A percentile compares a stretch with the other conserved stretches of the same genome.
phyloP scores from a whole-genome alignment of 1,140 invertebrate species.

The Drosophila teissieri region DNA sequence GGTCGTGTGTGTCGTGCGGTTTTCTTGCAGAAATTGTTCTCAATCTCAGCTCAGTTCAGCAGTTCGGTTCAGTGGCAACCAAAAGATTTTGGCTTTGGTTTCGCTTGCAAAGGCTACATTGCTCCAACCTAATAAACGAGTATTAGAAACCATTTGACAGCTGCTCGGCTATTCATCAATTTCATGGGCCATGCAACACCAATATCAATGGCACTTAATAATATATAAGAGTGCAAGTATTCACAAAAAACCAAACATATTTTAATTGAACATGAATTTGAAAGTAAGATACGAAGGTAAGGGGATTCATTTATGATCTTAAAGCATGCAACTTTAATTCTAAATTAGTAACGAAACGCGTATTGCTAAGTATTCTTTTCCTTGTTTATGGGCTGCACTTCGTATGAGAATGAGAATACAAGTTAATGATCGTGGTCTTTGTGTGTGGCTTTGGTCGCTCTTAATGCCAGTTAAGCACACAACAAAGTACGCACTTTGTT shows the following conservation, averaged over 20 bases:
- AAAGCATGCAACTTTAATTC: neutral
- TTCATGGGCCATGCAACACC: neutral
- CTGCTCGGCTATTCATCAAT: neutral
- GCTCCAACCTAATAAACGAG: neutral
- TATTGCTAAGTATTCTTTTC: slow-evolving; percentile 7
- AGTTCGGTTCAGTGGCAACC: slow-evolving; percentile 12
- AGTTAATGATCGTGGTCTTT: slow-evolving; percentile 48
- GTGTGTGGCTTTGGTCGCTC: slow-evolving; percentile 14
- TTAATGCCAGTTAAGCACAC: slow-evolving; percentile 66
- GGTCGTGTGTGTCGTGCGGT: slow-evolving; percentile 64
- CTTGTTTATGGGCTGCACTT: slow-evolving; percentile 33
- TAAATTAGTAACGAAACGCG: slow-evolving; percentile 14
- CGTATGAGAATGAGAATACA: slow-evolving; percentile 40
- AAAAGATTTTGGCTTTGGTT: slow-evolving; percentile 42
- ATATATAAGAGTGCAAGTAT: too few species aligned
- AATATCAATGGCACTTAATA: neutral
- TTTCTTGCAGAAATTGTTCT: slow-evolving; percentile 37
- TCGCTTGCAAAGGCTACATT: slow-evolving; percentile 9
- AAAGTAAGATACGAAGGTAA: too few species aligned
- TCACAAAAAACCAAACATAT: too few species aligned
- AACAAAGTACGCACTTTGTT: slow-evolving; percentile 77
- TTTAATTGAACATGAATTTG: too few species aligned
- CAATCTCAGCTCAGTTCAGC: slow-evolving; percentile 10
- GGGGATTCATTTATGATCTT: too few species aligned
- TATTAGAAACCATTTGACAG: slow-evolving; percentile 1